Base-by-base conservation (phyloP, 2,797 vertebrate genomes). In the Melanotaenia parkinsoni region DNA sequence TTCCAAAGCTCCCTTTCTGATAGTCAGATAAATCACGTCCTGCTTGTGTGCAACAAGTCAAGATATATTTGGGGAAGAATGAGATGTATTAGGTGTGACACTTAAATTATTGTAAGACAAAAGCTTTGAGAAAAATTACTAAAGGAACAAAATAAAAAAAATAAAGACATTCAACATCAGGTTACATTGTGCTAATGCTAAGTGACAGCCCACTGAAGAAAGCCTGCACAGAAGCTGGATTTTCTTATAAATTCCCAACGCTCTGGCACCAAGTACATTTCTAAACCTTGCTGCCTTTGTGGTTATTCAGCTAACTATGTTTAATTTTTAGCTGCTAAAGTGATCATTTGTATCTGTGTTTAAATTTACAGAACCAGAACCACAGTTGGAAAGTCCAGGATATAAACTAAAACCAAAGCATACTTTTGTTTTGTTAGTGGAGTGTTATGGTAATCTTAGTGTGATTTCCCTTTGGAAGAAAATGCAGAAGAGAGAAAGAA, bases 71-170 rank as follows among this genome's bases (percentile, higher is more conserved):
- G 28, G 3, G 35, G 53, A 54, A 68, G 37, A 75, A 45, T 24
- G 32, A 60, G 20, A 76, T 58, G 43, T 68, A 81, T 73, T 65
- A 58, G 40, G 2, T 67, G 26, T 78, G 87, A 83, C 79, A 26
- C 79, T 77, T 77, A 78, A 85, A 86, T 85, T 58, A 62, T 64
- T n/a, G 77, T 65, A 40, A 53, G 56, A 76, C 1, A 67, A 70
- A 60, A 59, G 62, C 66, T 79, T 64, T 53, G 8, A 8, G 80
- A 79, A 61, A 69, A 82, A 79, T 81, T 67, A 78, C 40, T 50
- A 53, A 58, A 66, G 63, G 62, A 81, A 78, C 64, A 80, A 74
- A 13, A 40, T 5, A 13, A 40, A 40, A 40, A 14, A 72, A 71
- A 58, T 71, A 70, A 80, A 79, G 57, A 78, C 71, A 63, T 51